phyloP scores from a whole-genome alignment of 2,888 invertebrate genomes.

The Synergus laeviventris region DNA sequence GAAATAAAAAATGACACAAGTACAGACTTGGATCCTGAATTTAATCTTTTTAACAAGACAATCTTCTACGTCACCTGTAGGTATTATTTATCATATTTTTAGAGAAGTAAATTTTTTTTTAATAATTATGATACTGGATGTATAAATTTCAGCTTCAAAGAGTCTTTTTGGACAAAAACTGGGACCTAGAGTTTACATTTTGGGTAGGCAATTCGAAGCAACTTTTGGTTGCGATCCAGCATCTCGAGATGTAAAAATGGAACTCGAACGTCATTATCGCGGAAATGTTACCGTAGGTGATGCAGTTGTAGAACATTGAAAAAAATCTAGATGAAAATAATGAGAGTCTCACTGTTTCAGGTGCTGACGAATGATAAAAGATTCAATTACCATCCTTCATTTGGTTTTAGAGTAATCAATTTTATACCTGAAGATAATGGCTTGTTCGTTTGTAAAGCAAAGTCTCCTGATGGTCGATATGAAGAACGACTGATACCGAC shows the following conservation, averaged over 20 bases:
- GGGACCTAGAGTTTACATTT: not conserved
- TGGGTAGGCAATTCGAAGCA: not conserved
- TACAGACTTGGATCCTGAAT: slow-evolving; percentile 2
- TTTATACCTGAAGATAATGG: not conserved
- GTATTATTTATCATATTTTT: not conserved
- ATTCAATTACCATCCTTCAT: not conserved
- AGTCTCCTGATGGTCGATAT: not conserved
- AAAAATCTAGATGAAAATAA: not conserved
- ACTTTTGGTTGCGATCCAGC: slow-evolving; percentile 8
- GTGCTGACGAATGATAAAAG: not conserved
- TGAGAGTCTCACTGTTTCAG: not conserved
- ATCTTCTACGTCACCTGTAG: slow-evolving; percentile 5
- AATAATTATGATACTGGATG: no score
- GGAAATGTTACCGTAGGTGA: not conserved
- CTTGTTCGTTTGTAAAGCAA: not conserved
- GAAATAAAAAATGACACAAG: not conserved
- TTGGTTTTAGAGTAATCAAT: not conserved
- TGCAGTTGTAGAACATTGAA: not conserved
- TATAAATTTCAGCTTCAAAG: not conserved
- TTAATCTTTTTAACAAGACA: not conserved
- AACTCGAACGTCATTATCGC: not conserved
- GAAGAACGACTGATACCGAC: not conserved
- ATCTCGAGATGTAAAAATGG: not conserved
- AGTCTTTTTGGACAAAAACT: not conserved
- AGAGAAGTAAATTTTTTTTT: not conserved